phyloP scores from a whole-genome alignment of 2,888 invertebrate genomes.

The Acanthacorydalis orientalis region DNA sequence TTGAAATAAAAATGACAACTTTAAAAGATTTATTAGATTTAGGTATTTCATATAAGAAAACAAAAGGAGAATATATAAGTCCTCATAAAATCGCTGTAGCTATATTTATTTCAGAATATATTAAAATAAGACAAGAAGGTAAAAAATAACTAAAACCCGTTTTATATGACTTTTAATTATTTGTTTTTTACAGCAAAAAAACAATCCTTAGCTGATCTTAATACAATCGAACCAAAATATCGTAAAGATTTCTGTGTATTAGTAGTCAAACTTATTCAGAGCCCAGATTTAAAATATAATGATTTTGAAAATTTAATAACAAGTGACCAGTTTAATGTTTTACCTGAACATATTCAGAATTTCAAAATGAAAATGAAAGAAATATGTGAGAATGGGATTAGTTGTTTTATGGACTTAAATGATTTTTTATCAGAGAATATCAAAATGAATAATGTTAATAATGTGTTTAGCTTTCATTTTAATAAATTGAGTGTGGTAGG shows the following conservation, averaged over 20 bases:
- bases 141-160: conserved; percentile 1
- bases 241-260: conserved; percentile 67
- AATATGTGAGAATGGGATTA: conserved; percentile 36
- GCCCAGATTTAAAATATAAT: conserved; percentile 59
- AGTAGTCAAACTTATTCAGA: conserved; percentile 64
- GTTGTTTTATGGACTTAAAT: conserved; percentile 45
- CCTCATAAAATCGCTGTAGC: conserved; percentile 68
- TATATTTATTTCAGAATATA: conserved; percentile 59
- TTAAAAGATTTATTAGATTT: conserved; percentile 21
- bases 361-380: conserved; percentile 40
- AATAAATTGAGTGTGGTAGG: conserved; percentile 37
- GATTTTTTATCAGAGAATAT: conserved; percentile 22
- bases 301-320: conserved; percentile 47
- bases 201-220: conserved; percentile 22
- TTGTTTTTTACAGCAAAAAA: conserved; percentile 27
- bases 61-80: conserved; percentile 45
- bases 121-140: conserved; percentile 38
- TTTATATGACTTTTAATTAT: conserved; percentile 1
- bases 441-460: conserved; percentile 3
- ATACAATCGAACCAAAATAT: conserved; percentile 36
- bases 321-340: conserved; percentile 38
- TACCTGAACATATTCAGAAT: conserved; percentile 36
- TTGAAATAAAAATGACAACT: conserved; percentile 7
- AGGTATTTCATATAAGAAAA: conserved; percentile 20
- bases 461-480: conserved; percentile 11